phyloP scores from a whole-genome alignment of 2,888 invertebrate genomes.

The Phyllotreta cruciferae region DNA sequence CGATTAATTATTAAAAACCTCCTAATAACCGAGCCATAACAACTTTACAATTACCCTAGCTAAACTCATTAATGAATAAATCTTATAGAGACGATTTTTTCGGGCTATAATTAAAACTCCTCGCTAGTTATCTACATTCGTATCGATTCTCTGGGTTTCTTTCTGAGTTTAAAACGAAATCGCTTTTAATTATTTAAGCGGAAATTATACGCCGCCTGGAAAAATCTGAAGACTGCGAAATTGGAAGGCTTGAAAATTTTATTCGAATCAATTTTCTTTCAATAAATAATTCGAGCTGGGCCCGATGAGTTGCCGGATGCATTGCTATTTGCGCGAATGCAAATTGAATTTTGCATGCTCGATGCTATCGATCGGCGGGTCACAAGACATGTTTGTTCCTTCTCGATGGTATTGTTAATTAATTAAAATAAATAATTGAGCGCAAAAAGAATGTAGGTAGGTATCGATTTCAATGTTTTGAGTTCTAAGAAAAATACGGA shows the following conservation, averaged over 20 bases:
- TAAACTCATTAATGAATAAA: too few relatives aligned
- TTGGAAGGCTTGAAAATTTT: constrained; percentile 17
- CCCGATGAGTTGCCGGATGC: too few relatives aligned
- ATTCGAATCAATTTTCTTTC: constrained; percentile 9
- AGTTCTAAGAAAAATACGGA: too few relatives aligned
- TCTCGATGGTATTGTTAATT: background rate
- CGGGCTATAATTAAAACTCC: background rate
- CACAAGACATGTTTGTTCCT: too few relatives aligned
- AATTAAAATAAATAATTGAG: constrained; percentile 4
- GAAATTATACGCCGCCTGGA: constrained; percentile 27
- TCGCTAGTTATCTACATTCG: too few relatives aligned
- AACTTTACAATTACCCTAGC: too few relatives aligned
- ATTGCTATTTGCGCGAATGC: too few relatives aligned
- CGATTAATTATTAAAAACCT: too few relatives aligned
- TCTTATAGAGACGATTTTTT: constrained; percentile 4
- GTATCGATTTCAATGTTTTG: too few relatives aligned
- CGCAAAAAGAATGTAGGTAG: background rate
- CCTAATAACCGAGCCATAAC: too few relatives aligned
- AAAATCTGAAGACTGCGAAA: constrained; percentile 25
- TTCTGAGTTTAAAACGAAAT: constrained; percentile 20
- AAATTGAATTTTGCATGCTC: too few relatives aligned
- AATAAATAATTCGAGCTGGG: constrained; percentile 11
- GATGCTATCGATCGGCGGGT: too few relatives aligned
- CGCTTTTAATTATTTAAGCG: constrained; percentile 17
- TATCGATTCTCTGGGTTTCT: constrained; percentile 26